Base-by-base conservation (phyloP, 2,113 vertebrate genomes). In the Megaptera novaeangliae region DNA sequence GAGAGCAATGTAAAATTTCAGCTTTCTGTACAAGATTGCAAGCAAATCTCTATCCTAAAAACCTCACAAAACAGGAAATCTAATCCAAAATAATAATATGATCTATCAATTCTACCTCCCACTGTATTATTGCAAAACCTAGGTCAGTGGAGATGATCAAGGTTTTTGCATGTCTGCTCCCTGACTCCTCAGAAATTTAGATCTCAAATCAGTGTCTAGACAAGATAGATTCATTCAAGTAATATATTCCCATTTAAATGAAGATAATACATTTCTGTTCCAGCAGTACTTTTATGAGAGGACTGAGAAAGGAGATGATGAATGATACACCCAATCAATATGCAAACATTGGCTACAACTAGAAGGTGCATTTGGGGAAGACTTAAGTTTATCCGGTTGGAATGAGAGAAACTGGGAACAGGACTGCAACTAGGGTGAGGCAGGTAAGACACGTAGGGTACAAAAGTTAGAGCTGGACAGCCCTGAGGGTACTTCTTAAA, bases 211-310 rank as follows among this genome's bases (percentile, higher is more conserved):
- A 78, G 68, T 59, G 25, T 92, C 63, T 52, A 78, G 29, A 83
- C 23, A 90, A 96, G 55, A 20, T 68, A 80, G 34, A 94, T 74
- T 95, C 59, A 95, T 31, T 93, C 23, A 96, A 97, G 61, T 49
- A 93, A 92, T 49, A 81, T 94, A 84, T 46, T 93, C 61, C 85
- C 41, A 59, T 74, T 88, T 96, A 89, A 66, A 59, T 87, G 27
- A 95, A 93, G 90, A 86, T 29, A 91, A 88, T 71, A 92, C 52
- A 63, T 86, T 95, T 95, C 61, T 90, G 36, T 49, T 87, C 41
- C 29, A 97, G 83, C 9, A 78, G 49, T 49, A 78, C 5, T 39
- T 68, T 68, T 21, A 27, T 87, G 71, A 94, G 69, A 84, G 88
- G 52, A 89, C 69, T 71, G 55, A 92, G 59, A 92, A 86, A 92